Conservation (phyloP, 2,888 invertebrate species). For the Meiosimyza decipiens region DNA sequence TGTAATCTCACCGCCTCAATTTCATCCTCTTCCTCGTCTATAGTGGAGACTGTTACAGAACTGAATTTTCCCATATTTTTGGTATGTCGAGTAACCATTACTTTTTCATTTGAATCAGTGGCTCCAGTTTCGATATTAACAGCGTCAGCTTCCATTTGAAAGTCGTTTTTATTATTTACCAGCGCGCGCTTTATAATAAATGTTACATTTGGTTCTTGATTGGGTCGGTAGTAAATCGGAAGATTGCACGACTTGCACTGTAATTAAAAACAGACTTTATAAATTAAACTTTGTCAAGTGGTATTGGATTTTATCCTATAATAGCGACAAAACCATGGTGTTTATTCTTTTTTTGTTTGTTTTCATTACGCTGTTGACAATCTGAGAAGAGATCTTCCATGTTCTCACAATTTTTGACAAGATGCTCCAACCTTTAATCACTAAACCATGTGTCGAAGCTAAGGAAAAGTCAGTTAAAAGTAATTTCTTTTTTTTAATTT, state of each 20-base stretch:
- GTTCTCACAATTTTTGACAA: too few relatives aligned
- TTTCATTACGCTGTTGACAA: too few relatives aligned
- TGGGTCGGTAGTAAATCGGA: conserved; percentile 91
- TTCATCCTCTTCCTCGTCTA: conserved; percentile 99
- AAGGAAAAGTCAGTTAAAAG: too few relatives aligned
- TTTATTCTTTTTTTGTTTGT: too few relatives aligned
- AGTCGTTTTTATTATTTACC: conserved; percentile 76
- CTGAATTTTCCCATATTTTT: conserved; percentile 99
- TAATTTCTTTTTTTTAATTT: too few relatives aligned
- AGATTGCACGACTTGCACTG: conserved; percentile 79
- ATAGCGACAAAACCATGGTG: too few relatives aligned
- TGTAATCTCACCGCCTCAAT: conserved; percentile 85
- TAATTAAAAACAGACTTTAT: conserved; percentile 23
- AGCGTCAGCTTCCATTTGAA: conserved; percentile 70
- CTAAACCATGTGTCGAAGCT: too few relatives aligned
- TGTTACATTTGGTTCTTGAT: conserved; percentile 79
- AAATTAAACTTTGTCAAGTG: background rate
- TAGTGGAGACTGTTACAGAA: conserved; percentile 98
- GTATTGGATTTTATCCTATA: too few relatives aligned
- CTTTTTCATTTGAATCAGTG: conserved; percentile 73
- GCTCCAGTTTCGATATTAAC: conserved; percentile 21
- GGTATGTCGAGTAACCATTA: conserved; percentile 97
- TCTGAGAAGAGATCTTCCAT: too few relatives aligned
- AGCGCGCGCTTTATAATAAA: conserved; percentile 88
- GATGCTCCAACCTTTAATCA: too few relatives aligned